Percentiles rank a stretch among this genome's conserved stretches.
Conservation (phyloP, 1,140 invertebrate species). For the Oscheius sp. region DNA sequence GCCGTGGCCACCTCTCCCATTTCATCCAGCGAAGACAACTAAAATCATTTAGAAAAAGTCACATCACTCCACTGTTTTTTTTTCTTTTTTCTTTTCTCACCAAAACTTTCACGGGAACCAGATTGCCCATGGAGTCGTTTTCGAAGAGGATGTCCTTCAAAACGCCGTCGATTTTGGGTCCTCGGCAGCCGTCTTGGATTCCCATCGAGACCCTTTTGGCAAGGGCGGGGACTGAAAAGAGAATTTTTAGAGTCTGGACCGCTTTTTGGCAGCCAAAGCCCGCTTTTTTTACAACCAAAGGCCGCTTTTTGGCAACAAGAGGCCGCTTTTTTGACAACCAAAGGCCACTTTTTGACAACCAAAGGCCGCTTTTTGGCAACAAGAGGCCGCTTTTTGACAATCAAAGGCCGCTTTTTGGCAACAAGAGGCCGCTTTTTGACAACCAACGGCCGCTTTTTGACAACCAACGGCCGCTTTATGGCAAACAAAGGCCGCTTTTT, state of each 20-base stretch:
- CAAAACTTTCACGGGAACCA: constrained; percentile 1
- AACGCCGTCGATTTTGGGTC: background rate
- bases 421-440: no score
- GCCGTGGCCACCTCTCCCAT: background rate
- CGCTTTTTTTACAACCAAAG: background rate
- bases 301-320: no score
- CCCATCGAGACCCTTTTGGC: background rate
- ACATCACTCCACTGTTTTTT: background rate
- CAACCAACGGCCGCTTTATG: no score
- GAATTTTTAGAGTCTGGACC: background rate
- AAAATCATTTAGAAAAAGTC: background rate
- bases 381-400: no score
- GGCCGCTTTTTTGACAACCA: no score
- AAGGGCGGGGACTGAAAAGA: constrained; percentile 6
- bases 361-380: no score
- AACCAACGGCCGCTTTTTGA: no score
- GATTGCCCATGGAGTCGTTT: constrained; percentile 7
- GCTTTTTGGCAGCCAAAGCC: no score
- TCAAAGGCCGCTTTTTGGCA: no score
- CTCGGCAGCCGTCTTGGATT: background rate
- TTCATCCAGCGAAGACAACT: constrained; percentile 1
- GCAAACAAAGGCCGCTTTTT: no score
- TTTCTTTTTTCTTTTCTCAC: background rate
- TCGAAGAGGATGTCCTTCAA: constrained; percentile 10
- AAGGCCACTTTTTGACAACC: no score